Conservation (phyloP, 2,113 vertebrate genomes). For the Pseudopodoces humilis region DNA sequence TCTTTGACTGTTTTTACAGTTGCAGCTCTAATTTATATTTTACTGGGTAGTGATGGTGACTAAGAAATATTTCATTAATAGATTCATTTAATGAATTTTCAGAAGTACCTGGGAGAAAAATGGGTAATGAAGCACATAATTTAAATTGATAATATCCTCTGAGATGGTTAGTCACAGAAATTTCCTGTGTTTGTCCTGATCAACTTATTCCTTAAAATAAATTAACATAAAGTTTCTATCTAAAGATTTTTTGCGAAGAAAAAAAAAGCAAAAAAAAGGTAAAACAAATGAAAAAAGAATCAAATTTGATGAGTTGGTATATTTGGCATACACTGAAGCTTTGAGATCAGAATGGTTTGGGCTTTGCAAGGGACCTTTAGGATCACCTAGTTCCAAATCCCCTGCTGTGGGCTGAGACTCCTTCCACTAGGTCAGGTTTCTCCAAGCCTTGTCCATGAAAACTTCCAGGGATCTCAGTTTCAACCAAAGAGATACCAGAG, state of each 20-base stretch:
- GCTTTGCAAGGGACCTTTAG: background rate
- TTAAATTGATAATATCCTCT: background rate
- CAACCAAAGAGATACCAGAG: background rate
- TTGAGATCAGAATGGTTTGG: background rate
- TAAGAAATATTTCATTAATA: background rate
- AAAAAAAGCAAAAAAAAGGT: background rate
- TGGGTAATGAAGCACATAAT: background rate
- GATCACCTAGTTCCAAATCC: background rate
- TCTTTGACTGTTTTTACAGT: background rate
- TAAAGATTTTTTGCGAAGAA: rapidly evolving
- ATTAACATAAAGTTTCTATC: background rate
- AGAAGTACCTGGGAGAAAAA: background rate
- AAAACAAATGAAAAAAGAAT: background rate
- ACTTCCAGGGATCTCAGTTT: background rate
- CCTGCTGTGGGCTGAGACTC: no score
- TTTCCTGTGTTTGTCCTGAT: background rate
- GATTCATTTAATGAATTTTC: background rate
- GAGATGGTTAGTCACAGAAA: background rate
- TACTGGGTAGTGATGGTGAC: background rate
- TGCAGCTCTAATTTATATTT: background rate
- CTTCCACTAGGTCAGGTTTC: background rate
- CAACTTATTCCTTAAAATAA: background rate
- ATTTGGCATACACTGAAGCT: background rate
- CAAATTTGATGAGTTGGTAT: background rate
- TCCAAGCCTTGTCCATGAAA: background rate